Evolutionary conservation across 2,797 vertebrate species (phyloP).

Genomic region (Enteromius radiatus): DNA sequence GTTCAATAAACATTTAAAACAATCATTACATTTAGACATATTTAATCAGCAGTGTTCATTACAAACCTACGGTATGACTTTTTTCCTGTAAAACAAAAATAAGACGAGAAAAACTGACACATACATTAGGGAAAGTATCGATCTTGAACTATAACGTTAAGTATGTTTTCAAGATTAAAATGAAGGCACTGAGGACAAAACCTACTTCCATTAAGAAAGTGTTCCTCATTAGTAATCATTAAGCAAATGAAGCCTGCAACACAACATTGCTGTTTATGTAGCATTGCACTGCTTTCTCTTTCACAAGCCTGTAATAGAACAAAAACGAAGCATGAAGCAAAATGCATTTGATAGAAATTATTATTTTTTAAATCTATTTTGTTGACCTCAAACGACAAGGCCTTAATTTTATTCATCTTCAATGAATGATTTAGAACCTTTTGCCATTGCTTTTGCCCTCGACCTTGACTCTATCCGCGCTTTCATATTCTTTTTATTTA

Average conservation of each 20-base stretch:
- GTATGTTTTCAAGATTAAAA: not conserved
- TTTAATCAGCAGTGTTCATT: not conserved
- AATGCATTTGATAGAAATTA: not conserved
- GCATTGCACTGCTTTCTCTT: not conserved
- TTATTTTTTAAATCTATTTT: not conserved
- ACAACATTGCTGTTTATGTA: not conserved
- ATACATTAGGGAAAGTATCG: too few relatives aligned
- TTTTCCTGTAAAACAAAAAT: not conserved
- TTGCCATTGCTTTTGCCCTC: not conserved
- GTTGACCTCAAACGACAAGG: not conserved
- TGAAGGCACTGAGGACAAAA: not conserved
- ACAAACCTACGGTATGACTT: not conserved
- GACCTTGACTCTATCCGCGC: not conserved
- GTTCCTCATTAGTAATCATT: constrained; percentile 7
- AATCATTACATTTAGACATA: too few relatives aligned
- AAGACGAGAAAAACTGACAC: not conserved
- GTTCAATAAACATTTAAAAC: not conserved
- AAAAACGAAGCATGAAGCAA: not conserved
- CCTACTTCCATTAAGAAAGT: not conserved
- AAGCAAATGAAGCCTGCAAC: not conserved
- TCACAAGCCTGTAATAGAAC: not conserved
- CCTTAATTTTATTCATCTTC: not conserved
- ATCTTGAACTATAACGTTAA: not conserved
- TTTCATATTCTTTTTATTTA: constrained; percentile 17
- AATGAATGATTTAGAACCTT: constrained; percentile 17